Conservation (phyloP, 2,888 invertebrate species). For the Aspidiotus destructor region DNA sequence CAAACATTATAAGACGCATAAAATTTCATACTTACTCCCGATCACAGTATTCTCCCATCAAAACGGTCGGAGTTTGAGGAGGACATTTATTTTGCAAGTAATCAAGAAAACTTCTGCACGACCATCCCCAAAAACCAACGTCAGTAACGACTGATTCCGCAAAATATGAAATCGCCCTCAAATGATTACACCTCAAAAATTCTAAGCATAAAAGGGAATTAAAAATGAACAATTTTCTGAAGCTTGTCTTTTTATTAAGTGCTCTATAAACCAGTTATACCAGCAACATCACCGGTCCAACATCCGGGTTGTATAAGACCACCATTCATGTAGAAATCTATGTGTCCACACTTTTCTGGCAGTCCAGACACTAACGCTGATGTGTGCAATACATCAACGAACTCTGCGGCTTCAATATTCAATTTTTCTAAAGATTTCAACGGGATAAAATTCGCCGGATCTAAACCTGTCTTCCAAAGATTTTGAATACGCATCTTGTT, state of each 20-base stretch:
- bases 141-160: constrained; percentile 54
- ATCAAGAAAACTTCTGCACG: constrained; percentile 42
- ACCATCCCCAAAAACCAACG: constrained; percentile 59
- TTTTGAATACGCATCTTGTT: not conserved
- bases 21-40: constrained; percentile 34
- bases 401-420: constrained; percentile 54
- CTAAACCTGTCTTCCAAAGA: constrained; percentile 42
- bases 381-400: constrained; percentile 63
- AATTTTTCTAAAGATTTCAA: constrained; percentile 47
- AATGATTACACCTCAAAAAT: constrained; percentile 38
- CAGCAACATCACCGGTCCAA: constrained; percentile 41
- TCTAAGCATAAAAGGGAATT: not conserved
- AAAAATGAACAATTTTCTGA: not conserved
- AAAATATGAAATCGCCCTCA: constrained; percentile 54
- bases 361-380: constrained; percentile 60
- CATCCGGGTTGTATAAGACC: constrained; percentile 60
- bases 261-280: too few species aligned
- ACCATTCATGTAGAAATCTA: constrained; percentile 64
- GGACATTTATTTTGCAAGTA: constrained; percentile 36
- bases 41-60: constrained; percentile 37
- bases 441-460: constrained; percentile 54
- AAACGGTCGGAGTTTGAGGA: constrained; percentile 14
- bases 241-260: too few species aligned
- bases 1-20: not conserved
- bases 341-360: constrained; percentile 55